Evolutionary conservation across 2,888 invertebrate genomes (phyloP).

Genomic region (Heliconius cydno): DNA sequence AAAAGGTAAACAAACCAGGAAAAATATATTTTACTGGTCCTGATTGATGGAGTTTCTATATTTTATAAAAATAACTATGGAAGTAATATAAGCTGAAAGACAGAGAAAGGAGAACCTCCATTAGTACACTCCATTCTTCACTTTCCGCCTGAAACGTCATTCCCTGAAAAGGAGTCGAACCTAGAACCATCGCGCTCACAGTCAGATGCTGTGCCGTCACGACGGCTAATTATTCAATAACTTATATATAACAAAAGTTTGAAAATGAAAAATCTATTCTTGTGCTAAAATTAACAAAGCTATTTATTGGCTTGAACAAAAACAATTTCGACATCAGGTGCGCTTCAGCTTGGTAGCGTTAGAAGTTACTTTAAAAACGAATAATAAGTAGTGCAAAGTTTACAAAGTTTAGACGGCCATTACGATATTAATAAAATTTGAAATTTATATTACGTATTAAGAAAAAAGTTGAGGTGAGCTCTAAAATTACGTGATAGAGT

Average conservation of each 20-base stretch:
- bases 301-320: conserved; percentile 27
- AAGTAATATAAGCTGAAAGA: too few relatives aligned
- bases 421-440: conserved; percentile 23
- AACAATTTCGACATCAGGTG: conserved; percentile 27
- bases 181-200: too few relatives aligned
- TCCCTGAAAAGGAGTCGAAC: too few relatives aligned
- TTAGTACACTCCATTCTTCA: too few relatives aligned
- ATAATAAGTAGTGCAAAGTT: conserved; percentile 26
- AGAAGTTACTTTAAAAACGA: conserved; percentile 20
- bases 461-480: background rate
- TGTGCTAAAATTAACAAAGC: conserved; percentile 1
- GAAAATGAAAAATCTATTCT: conserved; percentile 13
- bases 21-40: too few relatives aligned
- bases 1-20: too few relatives aligned
- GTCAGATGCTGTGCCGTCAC: too few relatives aligned
- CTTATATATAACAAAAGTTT: background rate
- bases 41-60: too few relatives aligned
- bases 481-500: background rate
- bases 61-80: too few relatives aligned
- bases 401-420: conserved; percentile 1
- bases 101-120: too few relatives aligned
- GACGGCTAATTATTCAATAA: background rate
- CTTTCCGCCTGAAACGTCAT: too few relatives aligned
- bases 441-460: conserved; percentile 5
- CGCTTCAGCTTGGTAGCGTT: conserved; percentile 3